Base-by-base conservation (phyloP, 2,113 vertebrate genomes). In the Amblyopsis rosae region DNA sequence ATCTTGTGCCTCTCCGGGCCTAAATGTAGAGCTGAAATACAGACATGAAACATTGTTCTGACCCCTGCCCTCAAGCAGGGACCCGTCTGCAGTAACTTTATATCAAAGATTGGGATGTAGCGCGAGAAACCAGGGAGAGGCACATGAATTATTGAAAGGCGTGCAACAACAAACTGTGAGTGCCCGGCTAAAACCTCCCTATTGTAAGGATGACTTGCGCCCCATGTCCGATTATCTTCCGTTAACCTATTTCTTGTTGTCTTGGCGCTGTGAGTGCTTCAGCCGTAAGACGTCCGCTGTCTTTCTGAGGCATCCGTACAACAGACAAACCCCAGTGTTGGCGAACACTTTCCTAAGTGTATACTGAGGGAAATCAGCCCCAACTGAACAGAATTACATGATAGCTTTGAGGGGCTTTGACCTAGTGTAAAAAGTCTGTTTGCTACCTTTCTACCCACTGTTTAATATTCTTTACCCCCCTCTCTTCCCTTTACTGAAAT, bases 111-210 rank as follows among this genome's bases (percentile, higher is more conserved):
- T 80, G 76, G 84, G 81, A 81, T 88, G 89, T 88, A 76, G 72
- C 70, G 49, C 1, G 83, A 90, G 88, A 91, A 88, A 83, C 79
- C 82, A 80, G 87, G 83, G 80, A 85, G 87, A 90, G 75, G 79
- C 72, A 67, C 88, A 90, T 92, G 87, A 90, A 93, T 92, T 89
- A 92, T 93, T 92, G 84, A 93, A 79, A 51, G 70, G 82, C 84
- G 75, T 82, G 86, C 85, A 80, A 88, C 88, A 90, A 89, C 89
- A 91, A 91, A 90, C 90, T 90, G 88, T 81, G 84, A 85, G 82
- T 62, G 10, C 35, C 72, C 71, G 26, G 80, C 53, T 69, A 88
- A 74, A 41, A 41, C 4, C 73, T 82, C 83, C 85, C 86, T 82
- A 80, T 89, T 88, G 88, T 90, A 87, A 86, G 82, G 74, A 88